Evolutionary conservation across 1,140 invertebrate species (phyloP), one percentile per base, ranked within the genome.

Genomic region (Drosophila pachea): DNA sequence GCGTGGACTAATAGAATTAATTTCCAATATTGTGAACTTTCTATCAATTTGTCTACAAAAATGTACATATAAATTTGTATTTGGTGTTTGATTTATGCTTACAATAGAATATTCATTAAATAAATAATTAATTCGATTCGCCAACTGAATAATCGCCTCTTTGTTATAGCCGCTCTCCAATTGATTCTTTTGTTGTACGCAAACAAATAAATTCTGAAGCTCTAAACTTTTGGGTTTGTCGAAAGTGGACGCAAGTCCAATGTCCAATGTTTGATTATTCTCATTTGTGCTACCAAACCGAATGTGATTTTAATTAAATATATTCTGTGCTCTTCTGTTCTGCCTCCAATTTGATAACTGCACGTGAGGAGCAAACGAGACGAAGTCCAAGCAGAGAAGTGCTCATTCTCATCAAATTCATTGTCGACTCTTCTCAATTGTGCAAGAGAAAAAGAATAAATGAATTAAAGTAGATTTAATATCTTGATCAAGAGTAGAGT

Each of bases 81-180:
- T 60, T 84, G 79, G 79, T 84, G 79, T 84, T 84, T 82, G 78
- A 74, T 77, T 82, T 71, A 74, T 67, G 60, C 74, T 66, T 81
- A 68, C 45, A 76, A 77, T 77, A 36, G 65, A 81, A 67, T 71
- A 59, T 64, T 47, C 73, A 73, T 67, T 79, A 69, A 82, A 74
- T 70, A 67, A 68, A 61, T 8, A 38, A 62, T 36, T 63, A 47
- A 56, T 56, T 9, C n/a, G 8, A 45, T 33, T 35, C 33, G n/a
- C 12, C 7, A 43, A 42, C n/a, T 12, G 5, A 35, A 11, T 6
- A 22, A 42, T 5, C 35, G 5, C 4, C 48, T 43, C 11, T 22
- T 5, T 33, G 16, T 7, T 55, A 8, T 29, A 7, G 22, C 22
- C 7, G 7, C 11, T 45, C 7, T n/a, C 0, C 12, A 35, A 40